Evolutionary conservation across 2,797 vertebrate genomes (phyloP), one percentile per base, ranked within the genome.

Genomic region (Pitangus sulphuratus): DNA sequence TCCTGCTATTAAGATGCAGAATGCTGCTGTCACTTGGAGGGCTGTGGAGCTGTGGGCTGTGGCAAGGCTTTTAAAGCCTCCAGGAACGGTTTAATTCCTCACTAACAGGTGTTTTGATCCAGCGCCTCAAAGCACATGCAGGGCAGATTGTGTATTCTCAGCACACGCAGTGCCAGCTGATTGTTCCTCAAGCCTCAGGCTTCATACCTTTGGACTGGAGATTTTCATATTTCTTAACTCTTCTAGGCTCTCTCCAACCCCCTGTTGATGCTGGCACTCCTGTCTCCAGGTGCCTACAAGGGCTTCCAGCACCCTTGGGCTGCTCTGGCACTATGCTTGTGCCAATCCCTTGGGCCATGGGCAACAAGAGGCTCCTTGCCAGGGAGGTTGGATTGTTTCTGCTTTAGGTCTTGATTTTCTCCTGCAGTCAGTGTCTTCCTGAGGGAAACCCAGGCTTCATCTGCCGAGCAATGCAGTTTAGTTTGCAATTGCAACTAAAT

Each of bases 1-100:
- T 77, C 70, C 40, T 82, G 44, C 75, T 97, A 26, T 89, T 93
- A 88, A 94, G 62, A 74, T 95, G 69, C 65, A 85, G 75, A 81
- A 72, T 62, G n/a, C n/a, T 33, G 20, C 40, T 84, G 44, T 87
- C 70, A 80, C 50, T 79, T 76, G 74, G 26, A 90, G 48, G 40
- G 25, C 70, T 28, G 4, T 2, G 17, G 80, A 72, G 70, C 58
- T 86, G 33, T 65, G 64, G 58, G 76, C 75, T 81, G 54, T 62
- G 40, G 18, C 91, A 81, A 58, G 33, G 39, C 61, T 64, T 86
- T 68, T 76, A 80, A 92, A 92, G 33, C n/a, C 9, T 65, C 35
- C 47, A 61, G 40, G 58, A 91, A 37, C 16, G 39, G n/a, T 85
- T 84, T 88, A 65, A 81, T 95, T 94, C 56, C 66, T 79, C 66